Conservation (phyloP, 2,888 invertebrate species). For the Catocala fraxini region DNA sequence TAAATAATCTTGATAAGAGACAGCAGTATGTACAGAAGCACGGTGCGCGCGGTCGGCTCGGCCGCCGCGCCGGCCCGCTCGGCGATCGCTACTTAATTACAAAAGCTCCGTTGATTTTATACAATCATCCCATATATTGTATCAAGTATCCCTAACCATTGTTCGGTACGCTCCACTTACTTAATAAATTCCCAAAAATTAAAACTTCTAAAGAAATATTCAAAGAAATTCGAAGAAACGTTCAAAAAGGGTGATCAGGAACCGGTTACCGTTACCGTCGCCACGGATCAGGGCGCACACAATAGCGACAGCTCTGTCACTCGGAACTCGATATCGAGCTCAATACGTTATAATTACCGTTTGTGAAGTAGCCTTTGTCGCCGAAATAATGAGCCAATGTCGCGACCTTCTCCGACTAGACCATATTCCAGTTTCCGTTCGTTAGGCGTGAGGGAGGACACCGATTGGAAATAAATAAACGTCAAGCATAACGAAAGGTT, state of each 20-base stretch:
- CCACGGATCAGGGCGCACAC: slow-evolving; percentile 65
- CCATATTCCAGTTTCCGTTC: slow-evolving; percentile 69
- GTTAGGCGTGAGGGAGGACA: slow-evolving; percentile 69
- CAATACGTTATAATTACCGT: slow-evolving; percentile 75
- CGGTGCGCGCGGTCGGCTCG: slow-evolving; percentile 68
- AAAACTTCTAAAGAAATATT: slow-evolving; percentile 57
- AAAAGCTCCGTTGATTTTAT: slow-evolving; percentile 63
- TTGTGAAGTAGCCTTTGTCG: slow-evolving; percentile 76
- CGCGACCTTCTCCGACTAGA: slow-evolving; percentile 72
- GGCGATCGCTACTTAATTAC: slow-evolving; percentile 57
- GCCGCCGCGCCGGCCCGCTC: slow-evolving; percentile 51
- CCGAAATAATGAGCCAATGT: slow-evolving; percentile 74
- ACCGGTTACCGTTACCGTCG: slow-evolving; percentile 66
- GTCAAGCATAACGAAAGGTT: slow-evolving; percentile 68
- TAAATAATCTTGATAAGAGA: slow-evolving; percentile 81
- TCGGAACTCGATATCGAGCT: slow-evolving; percentile 64
- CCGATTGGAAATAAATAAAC: slow-evolving; percentile 68
- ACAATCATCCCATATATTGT: slow-evolving; percentile 69
- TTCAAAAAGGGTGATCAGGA: slow-evolving; percentile 71
- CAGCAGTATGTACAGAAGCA: slow-evolving; percentile 86
- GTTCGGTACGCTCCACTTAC: slow-evolving; percentile 19
- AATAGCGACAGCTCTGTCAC: slow-evolving; percentile 63
- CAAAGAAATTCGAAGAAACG: slow-evolving; percentile 61
- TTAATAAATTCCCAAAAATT: slow-evolving; percentile 45
- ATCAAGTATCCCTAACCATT: slow-evolving; percentile 28